Conservation (phyloP, 2,888 invertebrate genomes). For the Diadegma fenestrale region DNA sequence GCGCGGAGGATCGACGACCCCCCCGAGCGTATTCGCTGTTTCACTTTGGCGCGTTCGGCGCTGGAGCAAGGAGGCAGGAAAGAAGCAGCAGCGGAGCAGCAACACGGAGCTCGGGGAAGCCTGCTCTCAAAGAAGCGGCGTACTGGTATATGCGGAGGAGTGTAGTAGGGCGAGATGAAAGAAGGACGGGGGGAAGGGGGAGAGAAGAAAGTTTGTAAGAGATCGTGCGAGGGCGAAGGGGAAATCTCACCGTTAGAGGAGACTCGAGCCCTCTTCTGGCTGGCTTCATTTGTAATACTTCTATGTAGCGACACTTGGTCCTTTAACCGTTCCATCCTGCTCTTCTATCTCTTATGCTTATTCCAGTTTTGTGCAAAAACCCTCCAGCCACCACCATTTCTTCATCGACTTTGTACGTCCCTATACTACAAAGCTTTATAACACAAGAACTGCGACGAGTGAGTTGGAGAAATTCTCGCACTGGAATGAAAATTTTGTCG, state of each 20-base stretch:
- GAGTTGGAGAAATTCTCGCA: too few species aligned
- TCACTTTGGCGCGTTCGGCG: constrained; percentile 44
- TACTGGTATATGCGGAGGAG: background rate
- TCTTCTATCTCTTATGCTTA: constrained; percentile 54
- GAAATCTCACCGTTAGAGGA: constrained; percentile 54
- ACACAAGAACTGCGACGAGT: constrained; percentile 46
- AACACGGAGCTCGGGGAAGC: constrained; percentile 40
- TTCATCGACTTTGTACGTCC: constrained; percentile 48
- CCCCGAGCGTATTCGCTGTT: constrained; percentile 41
- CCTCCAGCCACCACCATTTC: constrained; percentile 13
- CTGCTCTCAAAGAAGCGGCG: constrained; percentile 32
- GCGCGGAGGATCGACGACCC: constrained; percentile 48
- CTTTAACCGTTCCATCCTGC: constrained; percentile 25
- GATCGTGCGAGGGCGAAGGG: constrained; percentile 56
- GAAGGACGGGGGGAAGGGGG: constrained; percentile 23
- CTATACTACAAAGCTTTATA: constrained; percentile 39
- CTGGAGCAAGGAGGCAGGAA: constrained; percentile 7
- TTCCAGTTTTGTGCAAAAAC: constrained; percentile 44
- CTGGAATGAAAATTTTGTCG: too few species aligned
- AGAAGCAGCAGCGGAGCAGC: constrained; percentile 1
- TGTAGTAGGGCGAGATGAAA: constrained; percentile 6
- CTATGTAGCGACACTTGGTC: constrained; percentile 51
- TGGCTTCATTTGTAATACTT: constrained; percentile 49
- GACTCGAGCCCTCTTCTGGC: constrained; percentile 41
- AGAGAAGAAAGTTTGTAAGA: constrained; percentile 50